Conservation (phyloP, 2,797 vertebrate genomes). For the Fringilla coelebs region DNA sequence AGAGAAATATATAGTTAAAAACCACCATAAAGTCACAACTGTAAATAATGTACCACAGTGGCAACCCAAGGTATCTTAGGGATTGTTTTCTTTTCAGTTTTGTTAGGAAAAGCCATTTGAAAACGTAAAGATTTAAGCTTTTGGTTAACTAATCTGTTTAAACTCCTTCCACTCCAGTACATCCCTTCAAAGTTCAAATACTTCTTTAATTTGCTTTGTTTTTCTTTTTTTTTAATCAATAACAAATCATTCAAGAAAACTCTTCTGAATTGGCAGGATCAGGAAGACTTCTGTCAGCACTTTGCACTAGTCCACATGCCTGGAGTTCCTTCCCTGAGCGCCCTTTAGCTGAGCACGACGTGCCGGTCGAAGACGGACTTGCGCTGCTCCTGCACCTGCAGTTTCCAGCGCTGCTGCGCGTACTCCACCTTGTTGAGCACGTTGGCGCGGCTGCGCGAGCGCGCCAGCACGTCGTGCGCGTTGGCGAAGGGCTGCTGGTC, state of each 20-base stretch:
- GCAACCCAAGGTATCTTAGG: constrained; percentile 34
- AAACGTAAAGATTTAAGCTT: constrained; percentile 55
- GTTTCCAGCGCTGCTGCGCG: constrained; percentile 97
- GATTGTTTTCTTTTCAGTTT: constrained; percentile 47
- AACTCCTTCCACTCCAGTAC: constrained; percentile 42
- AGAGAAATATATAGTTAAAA: constrained; percentile 60
- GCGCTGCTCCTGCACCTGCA: constrained; percentile 97
- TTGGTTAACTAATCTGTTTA: constrained; percentile 55
- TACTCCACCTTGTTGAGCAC: constrained; percentile 97
- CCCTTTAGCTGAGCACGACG: constrained; percentile 93
- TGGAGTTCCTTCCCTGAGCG: not conserved
- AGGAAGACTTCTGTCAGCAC: constrained; percentile 46
- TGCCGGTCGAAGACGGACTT: constrained; percentile 98
- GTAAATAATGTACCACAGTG: constrained; percentile 37
- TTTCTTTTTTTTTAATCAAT: not conserved
- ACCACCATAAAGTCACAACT: constrained; percentile 44
- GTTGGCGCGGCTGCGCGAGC: constrained; percentile 90
- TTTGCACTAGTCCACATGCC: constrained; percentile 18
- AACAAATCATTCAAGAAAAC: constrained; percentile 48
- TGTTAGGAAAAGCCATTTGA: constrained; percentile 69
- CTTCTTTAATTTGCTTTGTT: not conserved
- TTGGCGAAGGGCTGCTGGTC: constrained; percentile 98
- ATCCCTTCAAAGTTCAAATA: constrained; percentile 36
- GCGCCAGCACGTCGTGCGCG: constrained; percentile 93
- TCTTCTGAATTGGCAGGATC: constrained; percentile 24